A percentile compares a stretch with the other conserved stretches of the same genome.
Evolutionary conservation across 2,797 vertebrate species (phyloP).

Genomic region (Tarsius wallacei): DNA sequence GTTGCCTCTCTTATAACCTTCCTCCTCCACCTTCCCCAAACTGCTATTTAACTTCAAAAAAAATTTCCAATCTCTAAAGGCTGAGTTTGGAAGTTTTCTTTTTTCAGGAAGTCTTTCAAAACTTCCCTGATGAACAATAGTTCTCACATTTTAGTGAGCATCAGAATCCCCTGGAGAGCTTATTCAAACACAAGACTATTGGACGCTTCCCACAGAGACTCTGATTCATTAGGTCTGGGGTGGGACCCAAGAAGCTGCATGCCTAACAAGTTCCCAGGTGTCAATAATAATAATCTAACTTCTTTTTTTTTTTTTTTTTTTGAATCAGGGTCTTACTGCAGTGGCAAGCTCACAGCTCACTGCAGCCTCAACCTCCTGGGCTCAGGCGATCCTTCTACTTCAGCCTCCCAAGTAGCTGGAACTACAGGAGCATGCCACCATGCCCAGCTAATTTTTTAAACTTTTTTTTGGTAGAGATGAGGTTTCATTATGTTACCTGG

Average conservation of each 20-base stretch:
- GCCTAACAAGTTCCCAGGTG: not conserved
- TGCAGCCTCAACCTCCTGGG: too few species aligned
- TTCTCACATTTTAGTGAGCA: not conserved
- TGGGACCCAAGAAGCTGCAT: not conserved
- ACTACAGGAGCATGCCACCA: too few species aligned
- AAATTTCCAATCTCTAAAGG: not conserved
- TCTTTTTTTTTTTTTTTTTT: too few species aligned
- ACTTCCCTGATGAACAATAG: not conserved
- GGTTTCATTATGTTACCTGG: too few species aligned
- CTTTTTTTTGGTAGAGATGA: too few species aligned
- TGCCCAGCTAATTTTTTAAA: too few species aligned
- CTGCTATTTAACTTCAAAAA: not conserved
- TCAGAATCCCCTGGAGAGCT: not conserved
- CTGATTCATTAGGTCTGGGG: not conserved
- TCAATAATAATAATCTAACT: too few species aligned
- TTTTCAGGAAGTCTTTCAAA: not conserved
- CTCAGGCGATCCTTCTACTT: too few species aligned
- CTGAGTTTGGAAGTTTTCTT: not conserved
- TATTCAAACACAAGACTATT: conserved; percentile 22
- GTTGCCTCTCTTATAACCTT: not conserved
- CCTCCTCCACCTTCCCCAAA: not conserved
- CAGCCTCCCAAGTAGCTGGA: too few species aligned
- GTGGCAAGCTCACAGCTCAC: not conserved
- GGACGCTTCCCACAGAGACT: not conserved
- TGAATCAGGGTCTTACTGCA: too few species aligned